Conservation (phyloP, 2,888 invertebrate genomes). For the Quadriops clusia region DNA sequence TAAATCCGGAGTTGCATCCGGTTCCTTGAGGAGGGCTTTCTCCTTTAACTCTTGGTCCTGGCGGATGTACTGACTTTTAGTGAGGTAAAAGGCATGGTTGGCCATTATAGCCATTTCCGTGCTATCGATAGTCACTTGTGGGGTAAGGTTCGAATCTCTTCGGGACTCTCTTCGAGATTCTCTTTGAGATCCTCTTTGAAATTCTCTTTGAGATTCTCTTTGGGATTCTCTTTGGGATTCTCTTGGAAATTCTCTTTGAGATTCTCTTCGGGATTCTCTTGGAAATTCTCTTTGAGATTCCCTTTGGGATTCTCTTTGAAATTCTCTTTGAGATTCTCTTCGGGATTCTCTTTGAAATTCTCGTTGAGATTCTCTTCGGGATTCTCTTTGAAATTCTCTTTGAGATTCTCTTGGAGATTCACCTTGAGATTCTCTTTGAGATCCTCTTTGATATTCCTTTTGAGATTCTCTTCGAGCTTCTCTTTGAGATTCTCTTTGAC, state of each 20-base stretch:
- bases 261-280: slow-evolving; percentile 11
- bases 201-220: slow-evolving; percentile 8
- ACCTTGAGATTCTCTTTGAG: slow-evolving; percentile 16
- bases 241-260: slow-evolving; percentile 6
- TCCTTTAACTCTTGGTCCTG: slow-evolving; percentile 20
- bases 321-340: slow-evolving; percentile 22
- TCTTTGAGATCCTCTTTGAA: slow-evolving; percentile 15
- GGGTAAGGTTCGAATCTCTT: no score
- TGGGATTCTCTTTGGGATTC: slow-evolving; percentile 10
- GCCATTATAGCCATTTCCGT: slow-evolving; percentile 25
- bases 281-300: no score
- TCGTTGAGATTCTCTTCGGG: slow-evolving; percentile 18
- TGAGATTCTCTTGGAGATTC: slow-evolving; percentile 17
- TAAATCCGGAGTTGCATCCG: slow-evolving; percentile 19
- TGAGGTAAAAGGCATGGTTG: slow-evolving; percentile 23
- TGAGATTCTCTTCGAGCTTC: slow-evolving; percentile 6
- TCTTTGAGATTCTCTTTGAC: slow-evolving; percentile 10
- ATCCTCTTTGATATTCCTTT: slow-evolving; percentile 13
- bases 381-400: slow-evolving; percentile 14
- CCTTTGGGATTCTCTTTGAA: no score
- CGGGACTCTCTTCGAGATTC: slow-evolving; percentile 17
- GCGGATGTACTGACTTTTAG: slow-evolving; percentile 20
- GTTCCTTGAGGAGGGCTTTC: slow-evolving; percentile 22
- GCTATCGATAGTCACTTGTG: no score
- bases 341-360: slow-evolving; percentile 24